Evolutionary conservation across 2,797 vertebrate genomes (phyloP).

Genomic region (Emys orbicularis): DNA sequence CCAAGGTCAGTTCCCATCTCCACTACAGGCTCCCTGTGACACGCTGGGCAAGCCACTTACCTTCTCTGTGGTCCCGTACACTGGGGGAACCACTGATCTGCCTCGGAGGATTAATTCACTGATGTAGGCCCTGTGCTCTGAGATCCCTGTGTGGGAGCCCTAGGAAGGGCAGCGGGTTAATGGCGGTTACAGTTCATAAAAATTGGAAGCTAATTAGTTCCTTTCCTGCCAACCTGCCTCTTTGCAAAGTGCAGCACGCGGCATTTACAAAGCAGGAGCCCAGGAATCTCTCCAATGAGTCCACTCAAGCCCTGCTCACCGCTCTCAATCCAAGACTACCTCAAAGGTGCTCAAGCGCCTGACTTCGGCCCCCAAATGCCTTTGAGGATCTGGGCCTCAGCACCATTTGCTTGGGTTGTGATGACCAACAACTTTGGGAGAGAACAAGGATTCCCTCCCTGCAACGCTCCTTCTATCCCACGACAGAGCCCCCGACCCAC

Average conservation of each 20-base stretch:
- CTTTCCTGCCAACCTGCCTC: not conserved
- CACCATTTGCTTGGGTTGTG: not conserved
- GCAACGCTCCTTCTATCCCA: not conserved
- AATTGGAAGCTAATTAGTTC: not conserved
- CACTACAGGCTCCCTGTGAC: not conserved
- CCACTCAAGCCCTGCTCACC: too few species aligned
- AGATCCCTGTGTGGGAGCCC: not conserved
- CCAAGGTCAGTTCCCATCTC: not conserved
- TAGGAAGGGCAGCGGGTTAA: not conserved
- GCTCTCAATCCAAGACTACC: not conserved
- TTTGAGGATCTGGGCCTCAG: not conserved
- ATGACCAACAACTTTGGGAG: not conserved
- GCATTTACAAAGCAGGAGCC: not conserved
- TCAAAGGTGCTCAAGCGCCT: not conserved
- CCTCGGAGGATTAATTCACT: not conserved
- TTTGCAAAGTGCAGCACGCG: not conserved
- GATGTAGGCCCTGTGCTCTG: not conserved
- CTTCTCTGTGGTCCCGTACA: not conserved
- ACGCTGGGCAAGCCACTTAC: not conserved
- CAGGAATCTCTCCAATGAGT: not conserved
- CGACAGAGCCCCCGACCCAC: not conserved
- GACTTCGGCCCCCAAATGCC: not conserved
- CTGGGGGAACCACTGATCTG: not conserved
- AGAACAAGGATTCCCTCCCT: not conserved
- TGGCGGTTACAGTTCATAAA: not conserved